phyloP scores from a whole-genome alignment of 2,888 invertebrate genomes.

The Cristatella mucedo region DNA sequence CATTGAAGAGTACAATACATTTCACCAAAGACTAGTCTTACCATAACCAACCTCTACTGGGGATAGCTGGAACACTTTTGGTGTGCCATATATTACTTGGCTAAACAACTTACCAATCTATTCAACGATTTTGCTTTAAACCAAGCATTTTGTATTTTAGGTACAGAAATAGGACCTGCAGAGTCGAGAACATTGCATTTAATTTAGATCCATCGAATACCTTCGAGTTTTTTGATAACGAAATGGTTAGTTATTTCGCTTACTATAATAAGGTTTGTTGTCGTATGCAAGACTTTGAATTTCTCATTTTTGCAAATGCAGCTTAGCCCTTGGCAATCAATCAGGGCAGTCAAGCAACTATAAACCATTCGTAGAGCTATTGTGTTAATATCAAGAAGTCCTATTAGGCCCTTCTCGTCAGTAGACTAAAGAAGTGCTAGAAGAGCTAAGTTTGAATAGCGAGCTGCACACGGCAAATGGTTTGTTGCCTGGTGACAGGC shows the following conservation, averaged over 20 bases:
- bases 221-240: constrained; percentile 43
- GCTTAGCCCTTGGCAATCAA: background rate
- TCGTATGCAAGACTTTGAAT: no score
- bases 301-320: no score
- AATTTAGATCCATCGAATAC: constrained; percentile 51
- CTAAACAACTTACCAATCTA: no score
- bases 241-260: constrained; percentile 49
- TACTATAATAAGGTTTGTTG: constrained; percentile 57
- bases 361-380: constrained; percentile 44
- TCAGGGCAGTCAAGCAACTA: no score
- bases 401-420: constrained; percentile 63
- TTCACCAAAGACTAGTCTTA: no score
- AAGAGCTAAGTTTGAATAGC: constrained; percentile 53
- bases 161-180: constrained; percentile 75
- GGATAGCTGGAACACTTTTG: no score
- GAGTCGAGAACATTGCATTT: constrained; percentile 69
- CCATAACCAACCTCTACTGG: no score
- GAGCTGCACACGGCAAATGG: constrained; percentile 64
- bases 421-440: constrained; percentile 39
- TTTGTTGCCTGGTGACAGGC: constrained; percentile 32
- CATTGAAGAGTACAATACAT: no score
- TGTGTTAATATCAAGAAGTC: constrained; percentile 47
- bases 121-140: no score
- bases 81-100: no score
- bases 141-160: constrained; percentile 24